Conservation (phyloP, 2,113 vertebrate species). For the Leptodactylus fuscus region DNA sequence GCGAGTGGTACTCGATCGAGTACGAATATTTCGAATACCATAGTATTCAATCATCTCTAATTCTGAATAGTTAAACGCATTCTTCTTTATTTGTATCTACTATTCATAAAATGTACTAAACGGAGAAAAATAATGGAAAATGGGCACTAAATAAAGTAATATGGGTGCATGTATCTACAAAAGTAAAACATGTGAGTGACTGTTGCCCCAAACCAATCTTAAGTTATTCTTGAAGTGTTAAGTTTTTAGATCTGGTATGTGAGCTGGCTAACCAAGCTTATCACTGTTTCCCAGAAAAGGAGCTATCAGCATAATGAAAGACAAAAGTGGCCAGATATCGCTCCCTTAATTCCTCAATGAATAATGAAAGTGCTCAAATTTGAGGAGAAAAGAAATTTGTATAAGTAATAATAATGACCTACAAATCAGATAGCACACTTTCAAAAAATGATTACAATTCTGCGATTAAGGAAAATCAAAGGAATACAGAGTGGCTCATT, state of each 20-base stretch:
- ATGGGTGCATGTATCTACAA: background rate
- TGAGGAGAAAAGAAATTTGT: conserved; percentile 26
- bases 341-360: conserved; percentile 54
- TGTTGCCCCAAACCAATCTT: background rate
- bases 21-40: no score
- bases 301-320: background rate
- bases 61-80: no score
- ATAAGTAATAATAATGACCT: conserved; percentile 46
- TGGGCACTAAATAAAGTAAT: background rate
- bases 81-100: background rate
- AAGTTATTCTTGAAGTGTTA: conserved; percentile 40
- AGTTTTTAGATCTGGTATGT: conserved; percentile 1
- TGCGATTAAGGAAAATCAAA: conserved; percentile 63
- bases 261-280: conserved; percentile 49
- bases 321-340: conserved; percentile 10
- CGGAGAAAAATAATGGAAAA: no score
- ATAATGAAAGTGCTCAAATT: conserved; percentile 56
- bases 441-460: conserved; percentile 63
- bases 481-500: conserved; percentile 26
- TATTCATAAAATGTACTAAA: no score
- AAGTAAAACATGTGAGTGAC: background rate
- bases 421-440: conserved; percentile 52
- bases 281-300: background rate
- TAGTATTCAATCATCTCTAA: no score
- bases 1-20: no score